phyloP scores from a whole-genome alignment of 2,888 invertebrate species.

The Habroteleia sp. region DNA sequence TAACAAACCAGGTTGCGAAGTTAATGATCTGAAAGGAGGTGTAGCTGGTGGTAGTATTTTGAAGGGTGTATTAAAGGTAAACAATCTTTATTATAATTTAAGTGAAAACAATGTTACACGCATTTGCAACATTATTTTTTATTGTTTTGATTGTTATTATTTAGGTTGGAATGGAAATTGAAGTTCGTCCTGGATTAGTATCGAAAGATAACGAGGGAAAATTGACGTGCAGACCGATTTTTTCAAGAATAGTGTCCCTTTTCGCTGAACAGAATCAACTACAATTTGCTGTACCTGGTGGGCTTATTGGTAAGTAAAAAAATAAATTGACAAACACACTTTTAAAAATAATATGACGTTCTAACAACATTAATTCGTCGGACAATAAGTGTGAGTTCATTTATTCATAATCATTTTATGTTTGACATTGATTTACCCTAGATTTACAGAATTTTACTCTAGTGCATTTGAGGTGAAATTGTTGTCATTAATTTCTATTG shows the following conservation, averaged over 20 bases:
- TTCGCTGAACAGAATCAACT: constrained; percentile 99
- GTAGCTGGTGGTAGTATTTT: constrained; percentile 99
- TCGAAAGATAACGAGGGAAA: constrained; percentile 98
- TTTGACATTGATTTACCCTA: too few species aligned
- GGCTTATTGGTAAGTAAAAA: constrained; percentile 89
- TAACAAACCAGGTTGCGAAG: constrained; percentile 99
- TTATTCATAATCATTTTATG: too few species aligned
- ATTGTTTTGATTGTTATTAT: neutral
- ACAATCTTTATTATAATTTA: neutral
- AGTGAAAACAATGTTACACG: too few species aligned
- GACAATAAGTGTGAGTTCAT: too few species aligned
- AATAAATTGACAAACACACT: too few species aligned
- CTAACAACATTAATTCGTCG: too few species aligned
- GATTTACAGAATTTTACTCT: too few species aligned
- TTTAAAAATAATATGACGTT: too few species aligned
- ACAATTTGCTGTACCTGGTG: constrained; percentile 99
- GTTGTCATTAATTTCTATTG: too few species aligned
- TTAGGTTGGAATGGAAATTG: constrained; percentile 97
- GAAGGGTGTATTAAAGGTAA: constrained; percentile 93
- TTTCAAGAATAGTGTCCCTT: constrained; percentile 97
- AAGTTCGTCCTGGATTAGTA: constrained; percentile 98
- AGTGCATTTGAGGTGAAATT: too few species aligned
- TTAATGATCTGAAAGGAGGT: constrained; percentile 98
- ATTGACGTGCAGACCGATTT: constrained; percentile 97
- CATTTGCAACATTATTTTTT: too few species aligned